A percentile compares a stretch with the other conserved stretches of the same genome.
Evolutionary conservation across 2,797 vertebrate genomes (phyloP).

Genomic region (Catamblyrhynchus diadema): DNA sequence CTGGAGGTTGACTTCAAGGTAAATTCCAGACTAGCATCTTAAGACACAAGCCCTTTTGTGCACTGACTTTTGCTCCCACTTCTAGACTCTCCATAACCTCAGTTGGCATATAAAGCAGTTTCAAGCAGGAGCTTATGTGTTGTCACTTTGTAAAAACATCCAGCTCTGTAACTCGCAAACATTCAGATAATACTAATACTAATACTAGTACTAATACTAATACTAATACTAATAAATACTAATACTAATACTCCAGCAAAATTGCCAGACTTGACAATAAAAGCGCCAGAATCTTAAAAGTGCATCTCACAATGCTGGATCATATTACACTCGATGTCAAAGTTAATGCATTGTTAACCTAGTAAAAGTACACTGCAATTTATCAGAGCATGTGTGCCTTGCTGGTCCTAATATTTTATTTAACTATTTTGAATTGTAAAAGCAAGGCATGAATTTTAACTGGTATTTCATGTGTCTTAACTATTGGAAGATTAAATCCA

Average conservation of each 20-base stretch:
- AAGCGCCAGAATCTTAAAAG: slow-evolving; percentile 35
- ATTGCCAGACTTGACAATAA: slow-evolving; percentile 64
- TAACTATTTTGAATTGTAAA: neutral
- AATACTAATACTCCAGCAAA: slow-evolving; percentile 1
- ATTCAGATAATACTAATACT: slow-evolving; percentile 8
- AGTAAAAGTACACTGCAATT: neutral
- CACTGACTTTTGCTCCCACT: slow-evolving; percentile 64
- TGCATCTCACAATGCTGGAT: slow-evolving; percentile 29
- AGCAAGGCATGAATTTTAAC: neutral
- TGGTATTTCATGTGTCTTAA: neutral
- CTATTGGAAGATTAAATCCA: neutral
- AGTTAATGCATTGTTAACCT: slow-evolving; percentile 35
- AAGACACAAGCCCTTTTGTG: slow-evolving; percentile 91
- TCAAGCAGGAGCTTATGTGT: slow-evolving; percentile 84
- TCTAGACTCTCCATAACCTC: slow-evolving; percentile 59
- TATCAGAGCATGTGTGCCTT: neutral
- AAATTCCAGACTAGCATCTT: slow-evolving; percentile 85
- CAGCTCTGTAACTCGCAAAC: slow-evolving; percentile 24
- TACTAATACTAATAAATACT: neutral
- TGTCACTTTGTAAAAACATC: slow-evolving; percentile 75
- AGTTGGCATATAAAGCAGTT: slow-evolving; percentile 70
- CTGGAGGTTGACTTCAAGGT: slow-evolving; percentile 85
- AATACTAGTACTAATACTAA: neutral
- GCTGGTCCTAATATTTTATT: neutral
- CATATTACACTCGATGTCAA: slow-evolving; percentile 57